These are phyloP conservation scores for Enteromius unitaeniatus DNA, from an alignment of 2,797 vertebrate genomes.

Conservation along the genomic window DNA sequence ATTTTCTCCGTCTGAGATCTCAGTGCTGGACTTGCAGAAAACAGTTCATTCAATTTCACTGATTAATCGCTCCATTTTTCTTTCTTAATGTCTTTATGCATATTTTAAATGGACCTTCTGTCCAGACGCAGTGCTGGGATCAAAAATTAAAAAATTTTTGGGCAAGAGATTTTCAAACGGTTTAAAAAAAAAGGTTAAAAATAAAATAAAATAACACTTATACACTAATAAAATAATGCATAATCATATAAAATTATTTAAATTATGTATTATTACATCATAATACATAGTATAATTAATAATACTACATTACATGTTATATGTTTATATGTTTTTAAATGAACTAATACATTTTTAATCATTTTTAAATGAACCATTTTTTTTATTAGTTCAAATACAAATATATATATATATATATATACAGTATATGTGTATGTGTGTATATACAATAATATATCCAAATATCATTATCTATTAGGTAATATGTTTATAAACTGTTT, in stretches of 20 bases:
- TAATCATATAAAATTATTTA: neutral
- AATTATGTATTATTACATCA: neutral
- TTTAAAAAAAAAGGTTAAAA: neutral
- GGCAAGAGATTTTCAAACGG: neutral
- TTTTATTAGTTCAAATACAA: too few relatives aligned
- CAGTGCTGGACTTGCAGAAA: conserved; percentile 16
- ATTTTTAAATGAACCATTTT: too few relatives aligned
- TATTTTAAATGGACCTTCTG: conserved; percentile 8
- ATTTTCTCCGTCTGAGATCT: conserved; percentile 7
- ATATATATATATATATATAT: too few relatives aligned
- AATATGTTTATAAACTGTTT: too few relatives aligned
- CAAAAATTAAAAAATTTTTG: neutral
- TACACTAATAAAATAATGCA: neutral
- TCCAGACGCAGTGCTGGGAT: neutral
- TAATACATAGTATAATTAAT: neutral
- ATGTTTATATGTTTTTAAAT: neutral
- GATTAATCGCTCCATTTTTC: conserved; percentile 24
- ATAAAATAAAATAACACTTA: neutral
- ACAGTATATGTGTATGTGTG: too few relatives aligned
- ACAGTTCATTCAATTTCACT: conserved; percentile 18
- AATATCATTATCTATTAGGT: too few relatives aligned
- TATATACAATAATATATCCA: too few relatives aligned
- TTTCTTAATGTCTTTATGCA: neutral
- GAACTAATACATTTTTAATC: too few relatives aligned
- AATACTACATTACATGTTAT: neutral